These are phyloP conservation scores for Cinclus mexicanus DNA, from an alignment of 2,113 vertebrate species.

Conservation along the genomic window DNA sequence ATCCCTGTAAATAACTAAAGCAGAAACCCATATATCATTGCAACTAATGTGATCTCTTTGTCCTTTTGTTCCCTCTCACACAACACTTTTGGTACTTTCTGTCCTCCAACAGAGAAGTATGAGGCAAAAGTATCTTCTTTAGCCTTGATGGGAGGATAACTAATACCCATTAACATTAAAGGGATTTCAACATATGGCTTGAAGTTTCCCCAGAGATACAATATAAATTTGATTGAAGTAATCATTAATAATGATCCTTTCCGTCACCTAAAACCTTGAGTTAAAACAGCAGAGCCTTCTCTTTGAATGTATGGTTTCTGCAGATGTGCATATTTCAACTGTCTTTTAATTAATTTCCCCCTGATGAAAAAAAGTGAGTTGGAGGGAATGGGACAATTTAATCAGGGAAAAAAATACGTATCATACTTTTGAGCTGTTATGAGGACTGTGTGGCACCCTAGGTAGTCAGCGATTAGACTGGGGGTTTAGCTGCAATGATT, in stretches of 20 bases:
- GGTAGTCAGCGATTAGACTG: not conserved
- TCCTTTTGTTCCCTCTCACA: not conserved
- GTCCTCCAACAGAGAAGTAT: not conserved
- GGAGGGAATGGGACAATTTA: not conserved
- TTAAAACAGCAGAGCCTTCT: not conserved
- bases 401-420: not conserved
- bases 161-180: slow-evolving; percentile 16
- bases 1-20: not conserved
- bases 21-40: not conserved
- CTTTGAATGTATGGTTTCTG: not conserved
- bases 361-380: not conserved
- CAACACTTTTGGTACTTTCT: not conserved
- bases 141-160: not conserved
- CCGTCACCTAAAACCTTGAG: not conserved
- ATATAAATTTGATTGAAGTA: slow-evolving; percentile 6
- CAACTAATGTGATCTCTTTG: not conserved
- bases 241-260: slow-evolving; percentile 22
- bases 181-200: slow-evolving; percentile 23
- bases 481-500: not conserved
- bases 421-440: not conserved
- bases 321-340: not conserved
- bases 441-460: not conserved
- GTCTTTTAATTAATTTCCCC: slow-evolving; percentile 1
- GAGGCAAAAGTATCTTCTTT: not conserved
- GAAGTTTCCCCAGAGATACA: slow-evolving; percentile 8